Conservation (phyloP, 2,888 invertebrate genomes). For the Linyphia triangularis region DNA sequence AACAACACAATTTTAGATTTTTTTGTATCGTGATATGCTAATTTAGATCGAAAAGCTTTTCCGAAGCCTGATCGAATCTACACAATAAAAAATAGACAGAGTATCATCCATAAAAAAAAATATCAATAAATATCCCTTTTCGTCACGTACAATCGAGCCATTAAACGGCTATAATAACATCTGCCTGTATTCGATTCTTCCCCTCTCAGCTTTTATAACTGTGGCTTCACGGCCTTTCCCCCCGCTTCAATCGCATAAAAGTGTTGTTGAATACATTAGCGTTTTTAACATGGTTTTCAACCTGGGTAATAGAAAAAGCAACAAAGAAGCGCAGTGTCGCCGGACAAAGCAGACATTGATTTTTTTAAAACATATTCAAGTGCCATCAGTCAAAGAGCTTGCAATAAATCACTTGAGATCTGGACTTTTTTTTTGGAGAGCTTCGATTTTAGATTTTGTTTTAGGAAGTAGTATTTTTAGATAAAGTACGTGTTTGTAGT, state of each 20-base stretch:
- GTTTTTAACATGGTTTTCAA: slow-evolving; percentile 9
- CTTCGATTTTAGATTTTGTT: too few species aligned
- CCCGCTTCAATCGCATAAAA: not conserved
- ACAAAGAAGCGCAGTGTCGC: not conserved
- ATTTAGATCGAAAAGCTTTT: too few species aligned
- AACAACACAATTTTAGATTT: too few species aligned
- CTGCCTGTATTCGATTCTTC: not conserved
- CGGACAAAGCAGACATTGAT: not conserved
- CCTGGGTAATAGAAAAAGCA: not conserved
- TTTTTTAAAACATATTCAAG: not conserved
- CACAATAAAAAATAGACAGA: not conserved
- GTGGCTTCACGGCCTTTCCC: not conserved
- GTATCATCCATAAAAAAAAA: not conserved
- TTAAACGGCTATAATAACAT: slow-evolving; percentile 26
- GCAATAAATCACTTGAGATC: not conserved
- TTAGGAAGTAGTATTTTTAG: too few species aligned
- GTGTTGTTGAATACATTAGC: slow-evolving; percentile 27
- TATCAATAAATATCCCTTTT: slow-evolving; percentile 8
- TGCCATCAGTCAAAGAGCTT: not conserved
- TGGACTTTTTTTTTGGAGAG: too few species aligned
- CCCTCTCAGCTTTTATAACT: slow-evolving; percentile 10
- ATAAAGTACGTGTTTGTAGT: too few species aligned
- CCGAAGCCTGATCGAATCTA: too few species aligned
- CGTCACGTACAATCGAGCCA: slow-evolving; percentile 8
- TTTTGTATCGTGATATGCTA: too few species aligned